Percentiles rank a stretch among this genome's conserved stretches.
Evolutionary conservation across 1,140 invertebrate species (phyloP).

Genomic region (Euwallacea similis): DNA sequence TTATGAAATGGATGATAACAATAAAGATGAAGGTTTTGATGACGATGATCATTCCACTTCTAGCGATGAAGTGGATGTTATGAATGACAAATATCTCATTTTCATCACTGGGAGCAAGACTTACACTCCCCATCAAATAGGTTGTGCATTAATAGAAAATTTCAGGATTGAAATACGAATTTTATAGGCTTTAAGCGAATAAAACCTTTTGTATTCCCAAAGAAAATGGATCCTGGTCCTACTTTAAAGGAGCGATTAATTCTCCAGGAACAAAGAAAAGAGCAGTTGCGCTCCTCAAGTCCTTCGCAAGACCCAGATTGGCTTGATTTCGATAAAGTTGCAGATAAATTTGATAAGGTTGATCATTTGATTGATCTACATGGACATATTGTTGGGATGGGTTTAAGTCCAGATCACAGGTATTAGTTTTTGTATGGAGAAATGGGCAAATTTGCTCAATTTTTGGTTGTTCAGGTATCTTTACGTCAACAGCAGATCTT

Average conservation of each 20-base stretch:
- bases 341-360: slow-evolving; percentile 74
- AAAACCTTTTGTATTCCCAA: slow-evolving; percentile 71
- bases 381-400: slow-evolving; percentile 89
- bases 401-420: slow-evolving; percentile 83
- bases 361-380: slow-evolving; percentile 86
- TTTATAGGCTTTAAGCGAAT: slow-evolving; percentile 73
- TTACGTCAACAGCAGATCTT: slow-evolving; percentile 85
- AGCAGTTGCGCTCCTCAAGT: slow-evolving; percentile 55
- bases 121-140: slow-evolving; percentile 84
- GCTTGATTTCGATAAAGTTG: slow-evolving; percentile 69
- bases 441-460: slow-evolving; percentile 7
- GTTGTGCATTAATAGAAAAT: neutral
- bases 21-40: slow-evolving; percentile 41
- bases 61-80: slow-evolving; percentile 53
- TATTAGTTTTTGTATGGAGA: slow-evolving; percentile 44
- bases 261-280: slow-evolving; percentile 59
- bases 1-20: slow-evolving; percentile 44
- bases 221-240: slow-evolving; percentile 68
- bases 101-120: slow-evolving; percentile 85
- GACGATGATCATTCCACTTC: slow-evolving; percentile 41
- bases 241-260: slow-evolving; percentile 69
- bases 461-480: slow-evolving; percentile 64
- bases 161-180: slow-evolving; percentile 30
- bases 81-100: slow-evolving; percentile 76
- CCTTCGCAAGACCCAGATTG: slow-evolving; percentile 65